Percentiles rank a stretch among this genome's conserved stretches.
phyloP scores from a whole-genome alignment of 2,888 invertebrate genomes.

The Scaptomyza cyrtandrae region DNA sequence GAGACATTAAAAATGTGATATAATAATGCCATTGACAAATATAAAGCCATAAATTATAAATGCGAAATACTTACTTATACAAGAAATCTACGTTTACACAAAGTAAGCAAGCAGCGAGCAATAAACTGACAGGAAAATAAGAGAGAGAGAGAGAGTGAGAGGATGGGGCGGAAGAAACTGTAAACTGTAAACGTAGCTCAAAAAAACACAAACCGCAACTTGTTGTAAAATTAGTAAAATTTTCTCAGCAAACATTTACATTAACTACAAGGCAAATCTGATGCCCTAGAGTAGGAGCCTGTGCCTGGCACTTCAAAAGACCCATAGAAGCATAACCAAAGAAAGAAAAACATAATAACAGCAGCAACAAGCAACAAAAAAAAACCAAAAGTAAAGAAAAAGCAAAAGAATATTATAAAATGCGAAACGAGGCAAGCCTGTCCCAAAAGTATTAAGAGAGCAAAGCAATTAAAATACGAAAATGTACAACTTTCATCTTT shows the following conservation, averaged over 20 bases:
- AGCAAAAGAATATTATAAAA: conserved; percentile 48
- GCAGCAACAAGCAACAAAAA: conserved; percentile 6
- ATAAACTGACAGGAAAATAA: conserved; percentile 27
- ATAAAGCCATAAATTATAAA: conserved; percentile 79
- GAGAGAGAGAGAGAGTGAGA: not conserved
- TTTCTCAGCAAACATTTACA: conserved; percentile 80
- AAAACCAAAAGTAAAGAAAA: conserved; percentile 37
- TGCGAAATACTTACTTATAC: conserved; percentile 77
- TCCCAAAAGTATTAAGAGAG: conserved; percentile 79
- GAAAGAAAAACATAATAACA: conserved; percentile 35
- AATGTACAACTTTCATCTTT: conserved; percentile 81
- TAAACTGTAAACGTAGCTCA: conserved; percentile 68
- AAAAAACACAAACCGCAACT: conserved; percentile 74
- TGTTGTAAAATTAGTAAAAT: conserved; percentile 80
- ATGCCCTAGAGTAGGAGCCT: conserved; percentile 27
- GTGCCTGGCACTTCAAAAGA: conserved; percentile 72
- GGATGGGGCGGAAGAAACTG: conserved; percentile 7
- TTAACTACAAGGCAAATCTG: conserved; percentile 73
- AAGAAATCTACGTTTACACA: conserved; percentile 75
- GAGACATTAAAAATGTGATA: conserved; percentile 70
- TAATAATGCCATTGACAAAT: conserved; percentile 79
- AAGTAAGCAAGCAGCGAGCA: conserved; percentile 53
- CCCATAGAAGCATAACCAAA: conserved; percentile 71
- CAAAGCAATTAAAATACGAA: conserved; percentile 83
- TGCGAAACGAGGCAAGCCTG: conserved; percentile 40